Percentiles rank a stretch among this genome's conserved stretches.
These are phyloP conservation scores for Rutpela maculata DNA, from an alignment of 2,888 invertebrate genomes.

Conservation along the genomic window DNA sequence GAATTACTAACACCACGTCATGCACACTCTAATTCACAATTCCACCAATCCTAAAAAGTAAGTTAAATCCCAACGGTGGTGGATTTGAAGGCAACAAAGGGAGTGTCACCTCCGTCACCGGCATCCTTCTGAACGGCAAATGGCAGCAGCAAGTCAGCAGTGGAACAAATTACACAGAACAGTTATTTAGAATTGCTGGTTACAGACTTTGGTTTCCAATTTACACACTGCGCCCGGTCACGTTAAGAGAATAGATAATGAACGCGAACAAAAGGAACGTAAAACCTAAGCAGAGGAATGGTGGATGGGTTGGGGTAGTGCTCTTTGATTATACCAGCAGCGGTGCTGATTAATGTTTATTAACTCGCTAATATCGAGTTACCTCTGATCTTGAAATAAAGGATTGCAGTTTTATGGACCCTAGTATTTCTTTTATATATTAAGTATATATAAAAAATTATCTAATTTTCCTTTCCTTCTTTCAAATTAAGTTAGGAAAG, in stretches of 20 bases:
- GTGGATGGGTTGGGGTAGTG: conserved; percentile 17
- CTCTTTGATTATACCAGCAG: conserved; percentile 45
- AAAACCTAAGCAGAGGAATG: conserved; percentile 49
- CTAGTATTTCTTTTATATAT: background rate
- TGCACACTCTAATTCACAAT: background rate
- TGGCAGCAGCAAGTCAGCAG: conserved; percentile 52
- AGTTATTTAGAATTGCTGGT: conserved; percentile 59
- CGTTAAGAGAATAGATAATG: conserved; percentile 64
- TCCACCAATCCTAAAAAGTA: background rate
- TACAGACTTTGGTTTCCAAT: conserved; percentile 63
- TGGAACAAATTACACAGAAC: conserved; percentile 60
- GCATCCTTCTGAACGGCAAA: conserved; percentile 37
- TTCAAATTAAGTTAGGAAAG: conserved; percentile 22
- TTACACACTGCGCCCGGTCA: conserved; percentile 60
- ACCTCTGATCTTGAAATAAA: conserved; percentile 13
- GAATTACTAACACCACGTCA: background rate
- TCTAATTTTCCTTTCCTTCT: conserved; percentile 10
- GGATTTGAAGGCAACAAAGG: conserved; percentile 53
- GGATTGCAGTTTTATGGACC: conserved; percentile 19
- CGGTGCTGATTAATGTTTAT: conserved; percentile 56
- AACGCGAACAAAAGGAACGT: conserved; percentile 63
- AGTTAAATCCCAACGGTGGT: conserved; percentile 48
- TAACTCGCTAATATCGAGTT: conserved; percentile 41
- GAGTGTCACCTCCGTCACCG: conserved; percentile 48
- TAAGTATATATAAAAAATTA: conserved; percentile 11